Base-by-base conservation (phyloP, 2,113 vertebrate genomes). In the Charadrius vociferus region DNA sequence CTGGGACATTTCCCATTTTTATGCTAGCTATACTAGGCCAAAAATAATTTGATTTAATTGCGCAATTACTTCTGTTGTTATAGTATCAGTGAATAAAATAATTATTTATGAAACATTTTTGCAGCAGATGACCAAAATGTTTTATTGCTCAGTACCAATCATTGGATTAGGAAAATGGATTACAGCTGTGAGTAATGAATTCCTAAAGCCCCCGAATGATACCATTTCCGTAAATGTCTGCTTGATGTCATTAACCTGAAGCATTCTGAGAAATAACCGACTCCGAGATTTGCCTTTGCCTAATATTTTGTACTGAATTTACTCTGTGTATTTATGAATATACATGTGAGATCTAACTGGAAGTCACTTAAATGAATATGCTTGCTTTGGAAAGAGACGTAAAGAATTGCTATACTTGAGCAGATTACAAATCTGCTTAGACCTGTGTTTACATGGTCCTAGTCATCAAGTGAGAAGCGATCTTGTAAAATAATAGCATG, bases 111-210 rank as follows among this genome's bases (percentile, higher is more conserved):
- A 74, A 30, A 91, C 53, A 26, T 84, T 83, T 92, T 93, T 95
- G 55, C 71, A 94, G 59, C 70, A 85, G 86, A 87, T 84, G 49
- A 84, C 75, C 45, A 17, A 14, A 91, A 90, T 68, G 73, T 67
- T 84, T 91, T 53, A n/a, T 75, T 90, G 67, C 84, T 89, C 72
- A 82, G 34, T 93, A 47, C n/a, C 92, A 85, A 49, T 81, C 81
- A 90, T 66, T 93, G 94, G 83, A 93, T 97, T 95, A 96, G 62
- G 70, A 87, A 96, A 96, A 91, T 94, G 88, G 92, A 91, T 95
- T 88, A 93, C 71, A 91, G 11, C 88, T 80, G 78, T 50, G 90
- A 88, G 68, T 87, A 87, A 81, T 83, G 90, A 93, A 73, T 74
- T 94, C 86, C 36, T 90, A 95, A 95, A 92, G 68, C 65, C 77